A percentile compares a stretch with the other conserved stretches of the same genome.
These are phyloP conservation scores for Hiodon alosoides DNA, from an alignment of 2,113 vertebrate genomes.

Conservation along the genomic window DNA sequence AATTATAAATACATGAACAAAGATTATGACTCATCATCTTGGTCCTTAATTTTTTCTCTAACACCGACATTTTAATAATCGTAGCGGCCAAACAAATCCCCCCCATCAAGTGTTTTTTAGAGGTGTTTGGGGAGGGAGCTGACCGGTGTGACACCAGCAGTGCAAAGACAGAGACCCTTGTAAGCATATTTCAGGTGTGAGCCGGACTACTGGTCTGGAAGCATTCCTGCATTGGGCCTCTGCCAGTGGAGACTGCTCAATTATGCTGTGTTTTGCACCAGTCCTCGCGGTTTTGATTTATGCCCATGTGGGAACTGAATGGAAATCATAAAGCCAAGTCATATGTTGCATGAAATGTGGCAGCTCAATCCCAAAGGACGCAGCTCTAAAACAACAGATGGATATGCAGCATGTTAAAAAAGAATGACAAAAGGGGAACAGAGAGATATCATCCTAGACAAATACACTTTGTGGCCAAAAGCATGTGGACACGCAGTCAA, in stretches of 20 bases:
- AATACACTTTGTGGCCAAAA: background rate
- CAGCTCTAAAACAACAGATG: constrained; percentile 11
- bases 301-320: constrained; percentile 1
- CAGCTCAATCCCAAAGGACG: background rate
- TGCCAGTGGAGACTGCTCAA: constrained; percentile 5
- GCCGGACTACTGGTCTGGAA: background rate
- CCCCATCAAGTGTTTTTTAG: background rate
- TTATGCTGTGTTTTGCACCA: background rate
- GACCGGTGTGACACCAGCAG: too few relatives aligned
- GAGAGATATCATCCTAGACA: background rate
- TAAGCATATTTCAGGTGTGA: background rate
- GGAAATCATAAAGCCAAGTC: background rate
- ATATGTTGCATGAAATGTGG: background rate
- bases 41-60: too few relatives aligned
- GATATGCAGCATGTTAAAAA: background rate
- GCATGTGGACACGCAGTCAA: background rate
- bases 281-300: constrained; percentile 19
- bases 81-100: background rate
- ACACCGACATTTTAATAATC: too few relatives aligned
- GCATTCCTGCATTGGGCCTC: background rate
- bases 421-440: background rate
- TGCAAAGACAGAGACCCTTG: background rate
- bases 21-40: too few relatives aligned
- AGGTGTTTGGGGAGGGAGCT: background rate
- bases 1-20: too few relatives aligned